Percentiles rank a stretch among this genome's conserved stretches.
Conservation (phyloP, 2,888 invertebrate species). For the Tridacna crocea region DNA sequence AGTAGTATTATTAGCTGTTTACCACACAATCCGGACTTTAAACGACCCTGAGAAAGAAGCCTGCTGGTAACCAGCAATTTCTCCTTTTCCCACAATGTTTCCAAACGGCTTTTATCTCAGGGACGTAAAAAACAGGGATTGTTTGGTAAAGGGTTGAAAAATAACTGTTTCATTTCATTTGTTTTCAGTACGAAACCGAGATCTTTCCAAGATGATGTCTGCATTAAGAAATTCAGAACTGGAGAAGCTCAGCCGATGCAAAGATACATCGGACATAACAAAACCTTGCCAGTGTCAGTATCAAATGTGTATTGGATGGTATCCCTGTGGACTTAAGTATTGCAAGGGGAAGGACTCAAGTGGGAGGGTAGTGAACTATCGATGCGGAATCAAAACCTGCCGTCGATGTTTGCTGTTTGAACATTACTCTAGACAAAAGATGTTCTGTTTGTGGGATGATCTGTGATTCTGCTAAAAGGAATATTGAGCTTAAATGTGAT, state of each 20-base stretch:
- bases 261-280: constrained; percentile 73
- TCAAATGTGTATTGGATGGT: constrained; percentile 97
- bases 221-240: constrained; percentile 89
- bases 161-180: not conserved
- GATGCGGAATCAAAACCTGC: constrained; percentile 98
- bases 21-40: no score
- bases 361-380: constrained; percentile 89
- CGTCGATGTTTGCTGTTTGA: constrained; percentile 94
- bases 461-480: constrained; percentile 35
- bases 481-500: not conserved
- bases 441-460: constrained; percentile 88
- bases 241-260: constrained; percentile 81
- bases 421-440: constrained; percentile 93
- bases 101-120: no score
- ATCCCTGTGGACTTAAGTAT: constrained; percentile 97
- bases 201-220: constrained; percentile 85
- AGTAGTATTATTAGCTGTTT: no score
- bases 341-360: constrained; percentile 92
- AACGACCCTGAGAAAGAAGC: no score
- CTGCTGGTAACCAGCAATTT: not conserved
- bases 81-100: not conserved
- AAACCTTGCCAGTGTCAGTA: constrained; percentile 92
- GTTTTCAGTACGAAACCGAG: constrained; percentile 78
- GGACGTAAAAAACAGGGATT: no score
- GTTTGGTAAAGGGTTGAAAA: no score